Conservation (phyloP, 2,888 invertebrate genomes). For the Copidosoma aretas region DNA sequence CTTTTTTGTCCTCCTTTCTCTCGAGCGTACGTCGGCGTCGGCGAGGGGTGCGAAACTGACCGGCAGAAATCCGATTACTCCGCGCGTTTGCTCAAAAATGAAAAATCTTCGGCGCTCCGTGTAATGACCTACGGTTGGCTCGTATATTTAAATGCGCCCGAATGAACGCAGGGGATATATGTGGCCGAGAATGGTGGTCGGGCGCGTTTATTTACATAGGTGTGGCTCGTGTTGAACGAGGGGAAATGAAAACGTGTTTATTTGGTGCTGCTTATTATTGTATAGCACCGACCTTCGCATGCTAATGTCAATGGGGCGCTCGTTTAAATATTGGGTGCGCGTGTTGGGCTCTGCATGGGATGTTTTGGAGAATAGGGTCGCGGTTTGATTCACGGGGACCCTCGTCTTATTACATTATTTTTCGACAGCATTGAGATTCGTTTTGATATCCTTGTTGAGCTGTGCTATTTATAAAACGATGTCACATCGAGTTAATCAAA, state of each 20-base stretch:
- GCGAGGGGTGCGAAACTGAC: slow-evolving; percentile 24
- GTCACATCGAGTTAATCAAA: slow-evolving; percentile 1
- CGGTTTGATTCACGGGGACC: not conserved
- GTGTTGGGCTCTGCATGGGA: not conserved
- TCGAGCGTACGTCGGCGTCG: too few species aligned
- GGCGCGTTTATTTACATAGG: slow-evolving; percentile 2
- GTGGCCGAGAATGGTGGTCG: not conserved
- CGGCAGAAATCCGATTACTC: slow-evolving; percentile 39
- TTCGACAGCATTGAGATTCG: slow-evolving; percentile 7
- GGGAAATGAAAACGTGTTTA: slow-evolving; percentile 30
- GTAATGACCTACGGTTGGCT: not conserved
- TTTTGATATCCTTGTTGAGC: slow-evolving; percentile 19
- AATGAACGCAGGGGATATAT: slow-evolving; percentile 2
- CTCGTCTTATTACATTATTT: slow-evolving; percentile 11
- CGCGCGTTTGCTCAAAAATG: slow-evolving; percentile 28
- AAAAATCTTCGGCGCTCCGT: slow-evolving; percentile 26
- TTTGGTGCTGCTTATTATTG: slow-evolving; percentile 22
- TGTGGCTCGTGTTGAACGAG: slow-evolving; percentile 6
- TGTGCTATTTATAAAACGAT: slow-evolving; percentile 4
- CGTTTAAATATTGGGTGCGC: slow-evolving; percentile 22
- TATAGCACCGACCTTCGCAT: slow-evolving; percentile 6
- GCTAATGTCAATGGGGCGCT: slow-evolving; percentile 29
- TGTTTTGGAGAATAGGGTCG: slow-evolving; percentile 15
- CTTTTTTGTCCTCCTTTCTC: not conserved
- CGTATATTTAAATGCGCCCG: slow-evolving; percentile 31